These are phyloP conservation scores for Araneus ventricosus DNA, from an alignment of 1,140 invertebrate genomes.

Conservation along the genomic window DNA sequence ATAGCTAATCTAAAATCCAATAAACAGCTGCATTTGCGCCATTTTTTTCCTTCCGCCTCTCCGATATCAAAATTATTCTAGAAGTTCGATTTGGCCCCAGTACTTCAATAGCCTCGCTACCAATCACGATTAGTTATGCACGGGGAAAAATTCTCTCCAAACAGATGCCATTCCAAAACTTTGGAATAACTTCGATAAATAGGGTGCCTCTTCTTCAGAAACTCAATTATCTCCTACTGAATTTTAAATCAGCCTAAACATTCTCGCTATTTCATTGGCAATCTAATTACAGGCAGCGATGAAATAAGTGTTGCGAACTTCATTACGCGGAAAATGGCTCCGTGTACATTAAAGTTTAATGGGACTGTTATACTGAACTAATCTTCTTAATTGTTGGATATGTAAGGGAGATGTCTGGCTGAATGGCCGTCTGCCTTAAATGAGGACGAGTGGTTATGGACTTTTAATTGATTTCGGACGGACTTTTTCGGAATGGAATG, in stretches of 20 bases:
- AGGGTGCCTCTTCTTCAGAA: not conserved
- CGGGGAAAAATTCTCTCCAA: not conserved
- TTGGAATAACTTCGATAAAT: not conserved
- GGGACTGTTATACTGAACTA: not conserved
- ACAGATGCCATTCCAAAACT: not conserved
- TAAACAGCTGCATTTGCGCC: not conserved
- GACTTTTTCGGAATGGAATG: too few species aligned
- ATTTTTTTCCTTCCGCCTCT: not conserved
- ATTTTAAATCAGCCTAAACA: not conserved
- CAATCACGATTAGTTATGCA: not conserved
- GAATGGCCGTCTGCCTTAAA: not conserved
- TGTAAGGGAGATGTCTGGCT: not conserved
- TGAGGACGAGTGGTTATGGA: not conserved
- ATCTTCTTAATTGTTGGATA: constrained; percentile 7
- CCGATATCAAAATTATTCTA: not conserved
- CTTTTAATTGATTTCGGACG: not conserved
- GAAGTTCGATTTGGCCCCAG: not conserved
- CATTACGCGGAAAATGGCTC: not conserved
- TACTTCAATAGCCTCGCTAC: not conserved
- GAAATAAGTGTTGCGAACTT: not conserved
- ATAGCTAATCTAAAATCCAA: not conserved
- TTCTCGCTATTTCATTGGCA: not conserved
- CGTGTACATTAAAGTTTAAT: not conserved
- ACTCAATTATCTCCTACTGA: not conserved
- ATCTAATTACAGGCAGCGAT: not conserved